Base-by-base conservation (phyloP, 2,888 invertebrate species). In the Nowickia ferox region DNA sequence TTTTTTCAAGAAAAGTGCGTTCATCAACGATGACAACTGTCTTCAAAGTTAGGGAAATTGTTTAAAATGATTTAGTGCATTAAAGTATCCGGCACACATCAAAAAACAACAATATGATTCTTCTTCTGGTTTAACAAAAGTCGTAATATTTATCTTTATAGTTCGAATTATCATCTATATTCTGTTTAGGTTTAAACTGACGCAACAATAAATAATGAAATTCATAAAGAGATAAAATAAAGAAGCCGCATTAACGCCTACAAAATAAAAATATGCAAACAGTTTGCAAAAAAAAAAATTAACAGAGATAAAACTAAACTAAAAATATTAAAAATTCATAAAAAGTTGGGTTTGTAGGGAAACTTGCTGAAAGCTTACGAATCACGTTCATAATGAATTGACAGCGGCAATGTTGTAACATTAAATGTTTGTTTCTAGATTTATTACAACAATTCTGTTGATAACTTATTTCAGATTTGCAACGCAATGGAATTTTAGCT, bases 261-360 rank as follows among this genome's bases (percentile, higher is more conserved):
- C 65, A 59, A 76, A 76, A 51, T 71, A 76, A 76, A 68, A 61
- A 68, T 84, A 51, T 78, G 61, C 61, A 74, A 68, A 57, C 55
- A 63, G 55, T 74, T 68, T 78, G 44, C 53, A 71, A 69, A 30
- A n/a, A n/a, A n/a, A n/a, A n/a, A n/a, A 59, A 46, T 17, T 0
- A 40, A 65, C 8, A 17, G 5, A 48, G 17, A 42, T 17, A 72
- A 40, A 74, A 42, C 17, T 1, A 57, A 6, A 48, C 55, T 30
- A 46, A 69, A 82, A 82, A 78, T 83, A 84, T 84, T 78, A 78
- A 78, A 81, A 84, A 78, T 84, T 84, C 72, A 77, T 83, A 72
- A 76, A 68, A 61, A 81, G 42, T 44, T 75, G 74, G 81, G 74
- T 44, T 83, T 76, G 77, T 76, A 65, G 66, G 42, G 57, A 80